Percentiles rank a stretch among this genome's conserved stretches.
Evolutionary conservation across 2,888 invertebrate genomes (phyloP).

Genomic region (Heliconius ethilla): DNA sequence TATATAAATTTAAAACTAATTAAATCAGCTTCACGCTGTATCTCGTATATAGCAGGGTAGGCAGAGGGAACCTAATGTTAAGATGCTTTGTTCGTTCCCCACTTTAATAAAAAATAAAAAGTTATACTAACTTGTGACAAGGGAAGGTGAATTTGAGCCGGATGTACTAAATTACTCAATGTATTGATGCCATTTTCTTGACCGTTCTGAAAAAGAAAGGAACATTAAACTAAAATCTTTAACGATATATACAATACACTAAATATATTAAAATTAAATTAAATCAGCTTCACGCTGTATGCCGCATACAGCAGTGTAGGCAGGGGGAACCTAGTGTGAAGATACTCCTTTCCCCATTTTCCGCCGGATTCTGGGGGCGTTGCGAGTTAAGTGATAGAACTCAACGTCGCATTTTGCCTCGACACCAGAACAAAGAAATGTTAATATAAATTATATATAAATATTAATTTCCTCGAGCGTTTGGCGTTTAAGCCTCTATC

Average conservation of each 20-base stretch:
- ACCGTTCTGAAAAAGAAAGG: conserved; percentile 60
- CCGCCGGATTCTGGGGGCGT: not conserved
- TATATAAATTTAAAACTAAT: not conserved
- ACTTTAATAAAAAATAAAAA: not conserved
- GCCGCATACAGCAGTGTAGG: not conserved
- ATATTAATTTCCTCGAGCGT: no score
- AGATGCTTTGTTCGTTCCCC: no score
- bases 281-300: not conserved
- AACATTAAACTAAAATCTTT: not conserved
- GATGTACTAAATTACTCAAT: conserved; percentile 71
- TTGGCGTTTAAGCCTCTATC: no score
- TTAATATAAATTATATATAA: no score
- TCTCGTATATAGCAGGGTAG: no score
- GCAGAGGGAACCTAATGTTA: no score
- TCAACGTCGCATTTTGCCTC: not conserved
- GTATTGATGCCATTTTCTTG: conserved; percentile 69
- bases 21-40: no score
- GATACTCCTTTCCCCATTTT: not conserved
- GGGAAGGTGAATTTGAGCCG: conserved; percentile 77
- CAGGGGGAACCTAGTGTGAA: not conserved
- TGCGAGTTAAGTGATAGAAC: not conserved
- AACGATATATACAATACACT: not conserved
- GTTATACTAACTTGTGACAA: conserved; percentile 3
- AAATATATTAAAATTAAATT: no score
- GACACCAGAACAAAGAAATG: not conserved